Conservation (phyloP, 2,797 vertebrate species). For the Nyctibius grandis region DNA sequence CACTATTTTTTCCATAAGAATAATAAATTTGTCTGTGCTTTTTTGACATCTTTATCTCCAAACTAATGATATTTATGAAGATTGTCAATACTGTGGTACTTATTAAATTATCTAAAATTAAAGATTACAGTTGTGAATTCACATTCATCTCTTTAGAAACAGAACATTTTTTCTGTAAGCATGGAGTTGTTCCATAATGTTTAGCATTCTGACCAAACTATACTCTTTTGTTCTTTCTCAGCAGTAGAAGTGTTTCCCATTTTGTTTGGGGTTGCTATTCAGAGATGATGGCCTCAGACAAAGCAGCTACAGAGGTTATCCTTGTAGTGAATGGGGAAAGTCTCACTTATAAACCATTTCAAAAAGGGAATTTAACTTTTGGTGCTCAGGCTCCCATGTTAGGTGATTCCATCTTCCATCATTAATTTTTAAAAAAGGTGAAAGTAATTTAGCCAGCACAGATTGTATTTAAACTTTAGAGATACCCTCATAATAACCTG, state of each 20-base stretch:
- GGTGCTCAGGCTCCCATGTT: background rate
- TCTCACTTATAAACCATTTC: background rate
- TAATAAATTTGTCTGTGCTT: background rate
- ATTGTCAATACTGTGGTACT: background rate
- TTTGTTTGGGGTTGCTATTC: background rate
- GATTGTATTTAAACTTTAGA: background rate
- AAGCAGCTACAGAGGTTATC: background rate
- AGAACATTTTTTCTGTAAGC: background rate
- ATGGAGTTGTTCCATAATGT: background rate
- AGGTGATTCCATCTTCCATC: background rate
- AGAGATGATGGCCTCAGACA: background rate
- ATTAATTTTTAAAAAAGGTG: background rate
- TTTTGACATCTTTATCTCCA: background rate
- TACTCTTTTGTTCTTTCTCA: background rate
- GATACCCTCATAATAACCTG: background rate
- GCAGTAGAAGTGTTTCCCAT: background rate
- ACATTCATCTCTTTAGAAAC: background rate
- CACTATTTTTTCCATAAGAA: background rate
- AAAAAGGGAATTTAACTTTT: background rate
- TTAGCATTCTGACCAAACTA: background rate
- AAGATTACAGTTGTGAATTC: background rate
- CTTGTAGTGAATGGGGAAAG: background rate
- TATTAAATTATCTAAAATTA: background rate
- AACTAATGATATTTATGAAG: background rate
- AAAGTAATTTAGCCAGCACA: background rate